phyloP scores from a whole-genome alignment of 2,113 vertebrate genomes.

The Tragelaphus buxtoni region DNA sequence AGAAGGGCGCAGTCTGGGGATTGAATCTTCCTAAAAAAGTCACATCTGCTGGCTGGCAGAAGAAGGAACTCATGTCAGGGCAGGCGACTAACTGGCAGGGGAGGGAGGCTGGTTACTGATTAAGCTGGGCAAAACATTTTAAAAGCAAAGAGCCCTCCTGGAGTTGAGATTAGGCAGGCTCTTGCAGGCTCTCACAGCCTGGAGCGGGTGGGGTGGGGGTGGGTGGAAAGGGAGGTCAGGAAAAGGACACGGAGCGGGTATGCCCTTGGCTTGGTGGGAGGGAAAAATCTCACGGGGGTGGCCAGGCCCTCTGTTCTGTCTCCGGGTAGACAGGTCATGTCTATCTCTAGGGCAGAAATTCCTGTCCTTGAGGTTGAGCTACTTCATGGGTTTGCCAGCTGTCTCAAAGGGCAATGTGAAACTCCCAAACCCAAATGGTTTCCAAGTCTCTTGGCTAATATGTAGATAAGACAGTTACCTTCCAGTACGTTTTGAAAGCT shows the following conservation, averaged over 20 bases:
- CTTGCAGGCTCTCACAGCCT: not conserved
- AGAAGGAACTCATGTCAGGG: conserved; percentile 50
- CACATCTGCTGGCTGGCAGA: conserved; percentile 51
- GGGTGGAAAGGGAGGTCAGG: conserved; percentile 8
- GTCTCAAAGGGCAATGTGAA: conserved; percentile 30
- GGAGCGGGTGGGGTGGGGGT: not conserved
- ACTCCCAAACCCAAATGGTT: not conserved
- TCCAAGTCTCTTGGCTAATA: not conserved
- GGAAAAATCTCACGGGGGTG: not conserved
- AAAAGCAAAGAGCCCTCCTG: conserved; percentile 25
- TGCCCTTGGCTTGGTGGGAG: not conserved
- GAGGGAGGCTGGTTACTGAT: conserved; percentile 59
- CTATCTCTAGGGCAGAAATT: conserved; percentile 39
- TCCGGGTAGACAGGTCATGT: not conserved
- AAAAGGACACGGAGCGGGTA: conserved; percentile 35
- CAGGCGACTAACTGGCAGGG: conserved; percentile 37
- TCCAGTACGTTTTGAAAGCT: not conserved
- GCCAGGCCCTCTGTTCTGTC: not conserved
- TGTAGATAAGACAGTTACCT: not conserved
- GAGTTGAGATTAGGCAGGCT: conserved; percentile 48
- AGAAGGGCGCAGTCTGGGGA: conserved; percentile 18
- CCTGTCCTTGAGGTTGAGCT: not conserved
- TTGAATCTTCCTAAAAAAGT: conserved; percentile 58
- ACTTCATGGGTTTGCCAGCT: not conserved
- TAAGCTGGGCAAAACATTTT: conserved; percentile 55